Evolutionary conservation across 2,888 invertebrate species (phyloP).

Genomic region (Andrena hattorfiana): DNA sequence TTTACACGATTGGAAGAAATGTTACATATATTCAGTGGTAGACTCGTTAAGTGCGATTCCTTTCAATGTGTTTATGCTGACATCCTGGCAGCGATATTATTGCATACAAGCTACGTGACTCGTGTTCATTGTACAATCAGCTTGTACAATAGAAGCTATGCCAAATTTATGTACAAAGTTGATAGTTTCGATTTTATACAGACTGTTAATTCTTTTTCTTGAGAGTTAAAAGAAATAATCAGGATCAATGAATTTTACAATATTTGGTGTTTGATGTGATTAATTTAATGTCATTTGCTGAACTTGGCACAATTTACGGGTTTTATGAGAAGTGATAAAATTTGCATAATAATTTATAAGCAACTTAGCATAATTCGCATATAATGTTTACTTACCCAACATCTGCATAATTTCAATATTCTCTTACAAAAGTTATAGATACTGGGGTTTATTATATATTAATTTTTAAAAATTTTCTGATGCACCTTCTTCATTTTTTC

Average conservation of each 20-base stretch:
- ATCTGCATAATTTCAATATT: background rate
- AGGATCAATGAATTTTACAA: background rate
- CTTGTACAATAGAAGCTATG: background rate
- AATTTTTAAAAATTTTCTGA: background rate
- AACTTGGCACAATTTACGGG: background rate
- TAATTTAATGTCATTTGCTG: background rate
- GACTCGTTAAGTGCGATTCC: background rate
- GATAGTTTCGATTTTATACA: background rate
- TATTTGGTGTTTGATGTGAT: background rate
- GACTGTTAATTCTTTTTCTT: background rate
- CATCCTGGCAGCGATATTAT: background rate
- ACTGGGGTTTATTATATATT: conserved; percentile 15
- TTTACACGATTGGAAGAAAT: background rate
- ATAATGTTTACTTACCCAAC: background rate
- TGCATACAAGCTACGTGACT: background rate
- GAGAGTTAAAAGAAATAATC: background rate
- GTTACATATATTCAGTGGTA: background rate
- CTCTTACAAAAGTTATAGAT: background rate
- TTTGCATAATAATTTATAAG: background rate
- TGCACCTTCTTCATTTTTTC: background rate
- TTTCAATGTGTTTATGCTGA: background rate
- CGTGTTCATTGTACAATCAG: conserved; percentile 9
- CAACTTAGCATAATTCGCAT: background rate
- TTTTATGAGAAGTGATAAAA: background rate
- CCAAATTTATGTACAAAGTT: background rate